Evolutionary conservation across 2,888 invertebrate genomes (phyloP), one percentile per base, ranked within the genome.

Genomic region (Cataglyphis altisquamis): DNA sequence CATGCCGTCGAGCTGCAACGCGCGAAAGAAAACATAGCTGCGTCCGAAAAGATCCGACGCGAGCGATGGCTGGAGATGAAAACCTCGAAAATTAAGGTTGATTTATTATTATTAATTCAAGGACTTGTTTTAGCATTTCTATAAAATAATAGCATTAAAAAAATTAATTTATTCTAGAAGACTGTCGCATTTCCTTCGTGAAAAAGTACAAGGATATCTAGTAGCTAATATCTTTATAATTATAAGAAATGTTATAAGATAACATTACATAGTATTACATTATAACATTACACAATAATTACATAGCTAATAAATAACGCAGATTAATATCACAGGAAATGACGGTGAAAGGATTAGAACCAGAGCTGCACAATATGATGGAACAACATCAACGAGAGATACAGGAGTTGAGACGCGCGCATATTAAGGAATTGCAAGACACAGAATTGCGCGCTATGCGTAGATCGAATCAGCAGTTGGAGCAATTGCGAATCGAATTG

Each of bases 271-370:
- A 21, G 21, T 21, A 21, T 21, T 21, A 21, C 21, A 21, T 21
- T 21, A 12, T 21, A 52, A 67, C 45, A 45, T 25, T 39, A 39
- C 9, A 60, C 18, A 29, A 18, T 60, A 15, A 60, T 36, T 32
- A 3, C 1, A 25, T 3, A 18, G 1, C 5, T 9, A 15, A 55
- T 39, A 29, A 25, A 41, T 60, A 60, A 48, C 1, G 4, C 36
- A n/a, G 15, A 12, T 32, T 12, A 21, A 60, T 70, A 6, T 45
- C 5, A 12, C 83, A 96, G 97, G 98, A 98, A 93, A 95, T 98
- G 92, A 98, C 98, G 5, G 97, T 98, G 0, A 98, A 98, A 95
- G 98, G 98, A 0, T 94, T 98, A n/a, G 98, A 98, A 94, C 97
- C 97, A 0, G 98, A 98, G 94, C 95, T 98, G 3, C 96, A 97